Evolutionary conservation across 2,888 invertebrate genomes (phyloP), one percentile per base, ranked within the genome.

Genomic region (Pterostichus madidus): DNA sequence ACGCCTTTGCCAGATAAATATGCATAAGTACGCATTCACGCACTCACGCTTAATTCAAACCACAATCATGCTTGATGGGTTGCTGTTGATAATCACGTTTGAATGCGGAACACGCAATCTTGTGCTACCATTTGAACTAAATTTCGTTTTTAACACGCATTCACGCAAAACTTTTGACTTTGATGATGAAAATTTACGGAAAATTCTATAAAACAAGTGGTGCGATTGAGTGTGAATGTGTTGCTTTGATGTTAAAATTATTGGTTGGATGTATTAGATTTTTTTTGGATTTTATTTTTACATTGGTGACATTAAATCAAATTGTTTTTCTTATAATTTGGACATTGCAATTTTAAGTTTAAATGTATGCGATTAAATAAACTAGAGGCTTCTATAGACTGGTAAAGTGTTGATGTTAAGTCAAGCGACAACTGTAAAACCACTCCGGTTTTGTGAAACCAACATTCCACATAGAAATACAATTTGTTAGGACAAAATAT

Each of bases 91-190:
- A 64, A 68, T 80, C 68, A 59, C 11, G 11, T 56, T 56, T 5
- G 49, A 1, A 13, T 49, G 31, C 7, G 13, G 8, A 0, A 11
- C 77, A 77, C 80, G 80, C 80, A 64, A 79, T 64, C 61, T 24
- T 44, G n/a, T 49, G 24, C 13, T 0, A n/a, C 24, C 59, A 17
- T 32, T 46, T 46, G 17, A 46, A 61, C 61, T 46, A 46, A 61
- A 56, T 46, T 64, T 61, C 61, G 31, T 59, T 79, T 64, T 79
- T 8, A 46, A 79, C 79, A 79, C 39, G 79, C 79, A 13, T 46
- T 15, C 61, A 79, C 79, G 59, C 79, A 35, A 64, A 31, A 64
- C 64, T 64, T 35, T 32, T 32, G 31, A 17, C 32, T 32, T n/a
- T 32, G 10, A 35, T 32, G 32, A n/a, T 11, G 10, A 10, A 56